A percentile compares a stretch with the other conserved stretches of the same genome.
phyloP scores from a whole-genome alignment of 2,797 vertebrate genomes.

The Danio tinwini region DNA sequence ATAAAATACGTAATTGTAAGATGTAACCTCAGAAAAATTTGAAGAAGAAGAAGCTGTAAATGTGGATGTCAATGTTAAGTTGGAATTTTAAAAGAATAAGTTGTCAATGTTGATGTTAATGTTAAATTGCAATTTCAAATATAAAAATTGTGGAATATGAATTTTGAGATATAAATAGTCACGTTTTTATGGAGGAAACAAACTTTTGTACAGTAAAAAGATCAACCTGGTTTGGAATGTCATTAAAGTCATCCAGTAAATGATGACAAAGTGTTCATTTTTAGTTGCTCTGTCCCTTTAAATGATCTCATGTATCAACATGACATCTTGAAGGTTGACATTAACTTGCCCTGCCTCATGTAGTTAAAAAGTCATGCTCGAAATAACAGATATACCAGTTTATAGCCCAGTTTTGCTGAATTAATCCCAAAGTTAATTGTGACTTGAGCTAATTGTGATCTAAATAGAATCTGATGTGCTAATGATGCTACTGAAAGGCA shows the following conservation, averaged over 20 bases:
- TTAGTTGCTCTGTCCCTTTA: neutral
- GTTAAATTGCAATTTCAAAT: too few species aligned
- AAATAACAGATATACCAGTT: neutral
- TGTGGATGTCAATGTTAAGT: too few species aligned
- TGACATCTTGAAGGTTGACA: neutral
- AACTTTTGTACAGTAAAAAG: too few species aligned
- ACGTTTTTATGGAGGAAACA: too few species aligned
- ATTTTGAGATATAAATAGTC: too few species aligned
- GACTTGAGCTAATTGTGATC: slow-evolving; percentile 48
- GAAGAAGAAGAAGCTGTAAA: too few species aligned
- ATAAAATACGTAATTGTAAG: too few species aligned
- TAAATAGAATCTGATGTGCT: slow-evolving; percentile 51
- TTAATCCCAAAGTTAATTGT: slow-evolving; percentile 69
- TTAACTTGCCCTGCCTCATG: neutral
- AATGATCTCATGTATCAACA: neutral
- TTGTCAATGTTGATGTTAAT: too few species aligned
- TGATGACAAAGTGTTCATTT: neutral
- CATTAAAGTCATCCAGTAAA: neutral
- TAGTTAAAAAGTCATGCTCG: slow-evolving; percentile 7
- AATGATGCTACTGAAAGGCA: slow-evolving; percentile 19
- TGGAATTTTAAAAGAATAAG: too few species aligned
- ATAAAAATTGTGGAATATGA: too few species aligned
- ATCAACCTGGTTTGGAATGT: neutral
- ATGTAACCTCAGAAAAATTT: too few species aligned
- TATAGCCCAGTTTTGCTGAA: neutral